phyloP scores from a whole-genome alignment of 2,797 vertebrate genomes.

The Leptodactylus fallax region DNA sequence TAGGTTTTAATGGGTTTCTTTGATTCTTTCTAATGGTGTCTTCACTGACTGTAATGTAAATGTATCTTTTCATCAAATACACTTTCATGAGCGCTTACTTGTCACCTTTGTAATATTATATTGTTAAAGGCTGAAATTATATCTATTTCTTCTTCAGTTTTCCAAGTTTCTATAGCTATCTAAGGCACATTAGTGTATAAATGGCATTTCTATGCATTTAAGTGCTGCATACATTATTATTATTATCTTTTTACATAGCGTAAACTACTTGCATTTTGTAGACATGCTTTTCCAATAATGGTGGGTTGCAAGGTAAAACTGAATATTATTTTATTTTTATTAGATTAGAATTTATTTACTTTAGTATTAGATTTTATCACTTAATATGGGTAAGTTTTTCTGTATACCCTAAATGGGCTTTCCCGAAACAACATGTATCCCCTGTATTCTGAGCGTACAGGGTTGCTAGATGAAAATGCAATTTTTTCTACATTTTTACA shows the following conservation, averaged over 20 bases:
- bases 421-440: too few species aligned
- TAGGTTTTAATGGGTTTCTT: conserved; percentile 33
- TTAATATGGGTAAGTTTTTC: too few species aligned
- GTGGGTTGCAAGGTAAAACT: not conserved
- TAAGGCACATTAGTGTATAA: conserved; percentile 24
- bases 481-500: too few species aligned
- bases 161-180: conserved; percentile 38
- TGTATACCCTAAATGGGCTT: too few species aligned
- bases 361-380: too few species aligned
- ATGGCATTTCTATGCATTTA: conserved; percentile 1
- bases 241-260: not conserved
- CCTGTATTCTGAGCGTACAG: too few species aligned
- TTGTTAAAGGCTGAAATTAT: conserved; percentile 58
- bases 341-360: too few species aligned
- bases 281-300: not conserved
- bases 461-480: too few species aligned
- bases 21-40: conserved; percentile 30
- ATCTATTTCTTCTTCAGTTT: conserved; percentile 61
- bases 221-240: conserved; percentile 1
- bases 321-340: not conserved
- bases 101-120: conserved; percentile 37
- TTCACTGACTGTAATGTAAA: conserved; percentile 50
- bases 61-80: conserved; percentile 53
- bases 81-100: conserved; percentile 29
- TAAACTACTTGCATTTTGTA: not conserved